Evolutionary conservation across 2,797 vertebrate species (phyloP), one percentile per base, ranked within the genome.

Genomic region (Enteromius radiatus): DNA sequence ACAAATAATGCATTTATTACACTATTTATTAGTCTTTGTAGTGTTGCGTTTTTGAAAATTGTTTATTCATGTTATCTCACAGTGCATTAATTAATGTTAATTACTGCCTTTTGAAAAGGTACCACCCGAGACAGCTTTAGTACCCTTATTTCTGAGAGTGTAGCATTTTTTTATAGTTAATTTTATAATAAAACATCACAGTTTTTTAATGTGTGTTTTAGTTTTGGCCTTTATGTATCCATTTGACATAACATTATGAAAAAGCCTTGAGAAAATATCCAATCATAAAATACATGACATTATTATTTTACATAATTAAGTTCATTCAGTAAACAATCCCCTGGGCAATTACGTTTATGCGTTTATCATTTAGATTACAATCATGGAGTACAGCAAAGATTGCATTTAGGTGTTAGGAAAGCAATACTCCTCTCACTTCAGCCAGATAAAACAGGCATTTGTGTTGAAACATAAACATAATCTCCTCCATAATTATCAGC

Each of bases 381-480:
- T 59, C 52, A 26, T 26, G n/a, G 21, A 54, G 31, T 54, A 33
- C 19, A 74, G 21, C 33, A 59, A 56, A 19, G 15, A 41, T 41
- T 76, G 36, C 73, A 76, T 41, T 59, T 41, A 76, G 8, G 33
- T 76, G 52, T 75, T 41, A 59, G 33, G 52, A 26, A 75, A 54
- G 45, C 47, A 21, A 19, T 17, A 80, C 36, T 80, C 49, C 17
- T 70, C 67, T 36, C 23, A 70, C 43, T 70, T 80, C 38, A 70
- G 36, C 67, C 19, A 31, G 52, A 59, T 45, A 71, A 80, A 71
- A 43, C 12, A 43, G 49, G 8, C 43, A 47, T 78, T 64, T 33
- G 61, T 65, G 59, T 78, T 36, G 33, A 4, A 69, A 59, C 67
- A 47, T 70, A 80, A 71, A 80, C 31, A 33, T 78, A 59, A 43